These are phyloP conservation scores for Philopotamus ludificatus DNA, from an alignment of 1,140 invertebrate genomes.

Conservation along the genomic window DNA sequence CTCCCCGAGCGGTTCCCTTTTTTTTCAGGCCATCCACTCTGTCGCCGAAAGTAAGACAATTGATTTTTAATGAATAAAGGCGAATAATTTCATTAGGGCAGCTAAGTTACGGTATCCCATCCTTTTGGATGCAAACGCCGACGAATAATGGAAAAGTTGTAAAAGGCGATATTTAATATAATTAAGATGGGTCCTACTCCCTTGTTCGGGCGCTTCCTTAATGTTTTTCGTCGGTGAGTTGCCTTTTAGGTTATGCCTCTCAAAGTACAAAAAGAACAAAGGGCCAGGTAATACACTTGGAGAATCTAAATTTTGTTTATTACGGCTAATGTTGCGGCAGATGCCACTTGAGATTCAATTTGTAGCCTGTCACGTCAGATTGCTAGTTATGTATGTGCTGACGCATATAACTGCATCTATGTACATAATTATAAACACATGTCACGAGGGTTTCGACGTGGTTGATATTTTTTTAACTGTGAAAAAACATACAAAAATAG, in stretches of 20 bases:
- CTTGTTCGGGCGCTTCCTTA: constrained; percentile 9
- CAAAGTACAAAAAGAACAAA: constrained; percentile 8
- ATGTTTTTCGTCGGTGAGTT: constrained; percentile 18
- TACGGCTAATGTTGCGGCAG: no score
- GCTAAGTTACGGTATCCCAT: constrained; percentile 21
- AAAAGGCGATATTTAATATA: constrained; percentile 28
- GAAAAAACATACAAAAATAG: no score
- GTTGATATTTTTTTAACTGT: no score
- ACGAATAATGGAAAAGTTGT: constrained; percentile 31
- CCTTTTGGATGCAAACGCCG: constrained; percentile 6
- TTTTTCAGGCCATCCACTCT: background rate
- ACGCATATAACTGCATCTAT: no score
- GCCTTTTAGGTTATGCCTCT: constrained; percentile 9
- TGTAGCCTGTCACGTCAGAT: no score
- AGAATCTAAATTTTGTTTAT: background rate
- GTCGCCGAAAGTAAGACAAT: constrained; percentile 29
- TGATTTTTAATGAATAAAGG: constrained; percentile 34
- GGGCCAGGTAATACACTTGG: background rate
- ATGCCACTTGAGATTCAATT: no score
- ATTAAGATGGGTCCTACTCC: constrained; percentile 15
- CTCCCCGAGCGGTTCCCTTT: no score
- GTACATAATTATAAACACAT: no score
- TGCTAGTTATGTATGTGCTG: no score
- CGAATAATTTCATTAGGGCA: constrained; percentile 31
- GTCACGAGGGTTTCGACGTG: no score